Conservation (phyloP, 2,113 vertebrate genomes). For the Neopipo cinnamomea region DNA sequence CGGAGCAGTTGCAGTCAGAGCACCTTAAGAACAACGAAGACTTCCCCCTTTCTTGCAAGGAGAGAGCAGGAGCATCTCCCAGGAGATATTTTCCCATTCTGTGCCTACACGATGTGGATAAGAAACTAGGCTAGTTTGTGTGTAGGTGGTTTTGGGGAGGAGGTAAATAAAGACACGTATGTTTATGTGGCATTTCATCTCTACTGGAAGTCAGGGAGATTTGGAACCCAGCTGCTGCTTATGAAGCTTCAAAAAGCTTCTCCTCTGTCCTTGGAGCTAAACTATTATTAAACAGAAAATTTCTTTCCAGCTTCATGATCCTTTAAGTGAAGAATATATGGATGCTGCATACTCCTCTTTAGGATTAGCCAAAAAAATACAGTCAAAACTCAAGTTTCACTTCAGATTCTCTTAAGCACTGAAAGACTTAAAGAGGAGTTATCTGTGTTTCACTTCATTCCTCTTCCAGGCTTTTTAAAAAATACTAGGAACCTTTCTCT, state of each 20-base stretch:
- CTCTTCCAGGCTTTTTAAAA: neutral
- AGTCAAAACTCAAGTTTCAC: neutral
- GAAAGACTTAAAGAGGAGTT: neutral
- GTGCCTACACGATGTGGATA: neutral
- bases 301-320: neutral
- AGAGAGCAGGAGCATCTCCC: neutral
- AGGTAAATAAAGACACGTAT: slow-evolving; percentile 32
- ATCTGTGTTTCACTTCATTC: neutral
- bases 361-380: neutral
- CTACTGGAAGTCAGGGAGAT: neutral
- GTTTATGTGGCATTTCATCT: neutral
- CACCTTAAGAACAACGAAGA: neutral
- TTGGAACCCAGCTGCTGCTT: neutral
- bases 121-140: neutral
- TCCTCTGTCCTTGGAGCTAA: neutral
- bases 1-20: neutral
- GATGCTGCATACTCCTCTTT: neutral
- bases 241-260: neutral
- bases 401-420: neutral
- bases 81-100: neutral
- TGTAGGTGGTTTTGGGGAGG: neutral
- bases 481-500: neutral
- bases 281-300: neutral
- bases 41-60: neutral
- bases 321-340: neutral